Evolutionary conservation across 2,113 vertebrate genomes (phyloP).

Genomic region (Tiliqua scincoides): DNA sequence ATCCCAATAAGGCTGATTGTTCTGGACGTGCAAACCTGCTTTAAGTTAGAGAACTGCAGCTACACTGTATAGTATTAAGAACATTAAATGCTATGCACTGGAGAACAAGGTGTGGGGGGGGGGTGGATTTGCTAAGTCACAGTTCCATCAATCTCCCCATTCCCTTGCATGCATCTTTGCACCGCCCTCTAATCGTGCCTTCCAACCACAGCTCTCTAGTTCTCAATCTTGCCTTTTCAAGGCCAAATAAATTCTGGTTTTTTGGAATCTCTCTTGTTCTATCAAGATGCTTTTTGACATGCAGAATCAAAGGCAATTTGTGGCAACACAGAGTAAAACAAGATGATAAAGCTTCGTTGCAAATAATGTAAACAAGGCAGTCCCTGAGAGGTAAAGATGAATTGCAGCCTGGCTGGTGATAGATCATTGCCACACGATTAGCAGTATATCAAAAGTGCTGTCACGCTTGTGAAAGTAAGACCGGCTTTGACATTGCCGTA

Average conservation of each 20-base stretch:
- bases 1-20: not conserved
- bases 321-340: not conserved
- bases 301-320: not conserved
- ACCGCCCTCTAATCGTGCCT: not conserved
- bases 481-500: not conserved
- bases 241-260: not conserved
- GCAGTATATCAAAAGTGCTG: constrained; percentile 19
- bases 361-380: constrained; percentile 14
- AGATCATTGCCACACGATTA: constrained; percentile 18
- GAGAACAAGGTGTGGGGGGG: not conserved
- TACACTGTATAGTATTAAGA: not conserved
- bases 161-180: not conserved
- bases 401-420: constrained; percentile 1
- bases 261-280: not conserved
- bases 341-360: not conserved
- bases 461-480: not conserved
- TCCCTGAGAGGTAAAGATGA: not conserved
- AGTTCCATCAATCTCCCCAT: not conserved
- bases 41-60: not conserved
- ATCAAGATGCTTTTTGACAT: not conserved
- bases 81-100: not conserved
- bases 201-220: not conserved
- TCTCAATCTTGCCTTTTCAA: not conserved
- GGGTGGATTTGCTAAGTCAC: not conserved
- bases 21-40: not conserved